Evolutionary conservation across 2,113 vertebrate genomes (phyloP).

Genomic region (Sphyrna mokarran): DNA sequence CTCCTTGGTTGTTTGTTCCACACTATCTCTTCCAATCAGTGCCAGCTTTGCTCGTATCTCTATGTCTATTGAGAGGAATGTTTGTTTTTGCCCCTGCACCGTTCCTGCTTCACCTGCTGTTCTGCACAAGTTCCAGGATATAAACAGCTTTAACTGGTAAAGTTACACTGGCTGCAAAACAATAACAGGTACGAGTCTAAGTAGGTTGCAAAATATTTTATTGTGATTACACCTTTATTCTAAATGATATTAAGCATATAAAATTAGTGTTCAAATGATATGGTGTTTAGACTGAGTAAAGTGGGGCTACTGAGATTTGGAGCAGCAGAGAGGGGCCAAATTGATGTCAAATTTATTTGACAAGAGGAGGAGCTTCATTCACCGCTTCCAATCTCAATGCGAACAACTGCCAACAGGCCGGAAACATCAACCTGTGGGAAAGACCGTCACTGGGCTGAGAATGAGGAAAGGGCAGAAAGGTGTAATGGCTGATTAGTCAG

Average conservation of each 20-base stretch:
- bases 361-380: not conserved
- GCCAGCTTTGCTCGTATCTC: not conserved
- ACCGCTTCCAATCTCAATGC: not conserved
- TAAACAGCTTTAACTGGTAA: too few species aligned
- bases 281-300: not conserved
- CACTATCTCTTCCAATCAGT: not conserved
- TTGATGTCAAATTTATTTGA: not conserved
- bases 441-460: not conserved
- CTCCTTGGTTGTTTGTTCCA: not conserved
- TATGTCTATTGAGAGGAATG: not conserved
- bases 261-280: slow-evolving; percentile 1
- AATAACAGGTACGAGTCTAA: too few species aligned
- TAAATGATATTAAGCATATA: not conserved
- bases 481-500: too few species aligned
- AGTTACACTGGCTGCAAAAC: not conserved
- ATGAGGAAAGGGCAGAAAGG: not conserved
- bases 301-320: not conserved
- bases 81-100: not conserved
- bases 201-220: not conserved
- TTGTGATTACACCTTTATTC: not conserved
- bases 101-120: not conserved
- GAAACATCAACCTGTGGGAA: not conserved
- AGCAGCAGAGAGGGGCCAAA: not conserved
- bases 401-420: not conserved
- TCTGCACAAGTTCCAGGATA: not conserved